Conservation (phyloP, 2,797 vertebrate species). For the Delichon dasypus region DNA sequence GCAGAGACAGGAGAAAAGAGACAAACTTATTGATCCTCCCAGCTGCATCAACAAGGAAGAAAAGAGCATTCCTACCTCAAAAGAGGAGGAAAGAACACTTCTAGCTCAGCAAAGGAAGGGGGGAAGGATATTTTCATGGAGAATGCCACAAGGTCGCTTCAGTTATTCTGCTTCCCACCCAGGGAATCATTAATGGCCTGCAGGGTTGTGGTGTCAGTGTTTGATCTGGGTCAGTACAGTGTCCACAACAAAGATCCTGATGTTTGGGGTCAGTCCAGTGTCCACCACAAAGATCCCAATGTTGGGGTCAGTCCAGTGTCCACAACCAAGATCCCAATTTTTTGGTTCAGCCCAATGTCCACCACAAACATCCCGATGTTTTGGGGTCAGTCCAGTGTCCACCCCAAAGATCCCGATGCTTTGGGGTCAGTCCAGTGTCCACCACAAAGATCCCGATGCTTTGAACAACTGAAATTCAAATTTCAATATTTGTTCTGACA, state of each 20-base stretch:
- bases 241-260: not conserved
- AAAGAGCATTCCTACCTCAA: not conserved
- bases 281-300: not conserved
- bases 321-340: no score
- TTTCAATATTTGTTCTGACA: not conserved
- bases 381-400: rapidly evolving
- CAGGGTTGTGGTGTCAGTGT: not conserved
- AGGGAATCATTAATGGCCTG: not conserved
- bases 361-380: no score
- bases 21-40: not conserved
- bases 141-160: not conserved
- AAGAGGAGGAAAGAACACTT: not conserved
- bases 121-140: not conserved
- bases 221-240: not conserved
- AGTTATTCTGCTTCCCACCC: not conserved
- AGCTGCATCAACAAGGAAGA: not conserved
- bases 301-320: not conserved
- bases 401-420: not conserved
- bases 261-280: rapidly evolving
- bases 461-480: not conserved
- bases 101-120: not conserved
- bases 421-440: rapidly evolving
- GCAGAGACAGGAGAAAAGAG: not conserved
- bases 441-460: not conserved
- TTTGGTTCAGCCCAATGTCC: no score